Conservation (phyloP, 2,113 vertebrate species). For the Brachyistius frenatus region DNA sequence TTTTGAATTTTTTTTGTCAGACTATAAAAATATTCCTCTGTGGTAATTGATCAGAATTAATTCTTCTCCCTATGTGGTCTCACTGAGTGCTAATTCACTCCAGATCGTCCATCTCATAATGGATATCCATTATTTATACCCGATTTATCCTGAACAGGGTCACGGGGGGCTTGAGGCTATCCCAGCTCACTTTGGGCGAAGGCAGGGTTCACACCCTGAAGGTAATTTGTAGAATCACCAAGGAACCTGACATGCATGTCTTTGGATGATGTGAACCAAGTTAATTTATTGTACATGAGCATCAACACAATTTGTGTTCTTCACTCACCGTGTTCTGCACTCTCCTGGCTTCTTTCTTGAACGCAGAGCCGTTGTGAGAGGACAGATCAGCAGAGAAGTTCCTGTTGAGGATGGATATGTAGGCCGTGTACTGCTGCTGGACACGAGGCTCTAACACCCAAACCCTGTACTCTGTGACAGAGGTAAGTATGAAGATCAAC, state of each 20-base stretch:
- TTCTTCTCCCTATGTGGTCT: too few relatives aligned
- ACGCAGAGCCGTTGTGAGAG: slow-evolving; percentile 61
- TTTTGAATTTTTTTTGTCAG: too few relatives aligned
- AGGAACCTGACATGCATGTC: not conserved
- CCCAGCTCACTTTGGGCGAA: too few relatives aligned
- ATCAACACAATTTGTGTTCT: not conserved
- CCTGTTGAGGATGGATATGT: slow-evolving; percentile 76
- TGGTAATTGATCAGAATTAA: too few relatives aligned
- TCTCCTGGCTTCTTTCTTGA: slow-evolving; percentile 69
- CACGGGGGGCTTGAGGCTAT: too few relatives aligned
- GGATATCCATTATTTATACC: too few relatives aligned
- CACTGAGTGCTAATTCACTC: too few relatives aligned
- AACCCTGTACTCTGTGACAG: slow-evolving; percentile 76
- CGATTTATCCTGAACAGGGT: too few relatives aligned
- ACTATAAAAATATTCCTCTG: too few relatives aligned
- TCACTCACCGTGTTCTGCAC: slow-evolving; percentile 75
- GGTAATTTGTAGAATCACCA: not conserved
- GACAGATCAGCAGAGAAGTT: slow-evolving; percentile 76
- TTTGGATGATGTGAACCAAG: not conserved
- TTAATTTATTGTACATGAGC: not conserved
- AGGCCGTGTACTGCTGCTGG: slow-evolving; percentile 75
- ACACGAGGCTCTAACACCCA: slow-evolving; percentile 76
- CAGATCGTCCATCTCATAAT: too few relatives aligned
- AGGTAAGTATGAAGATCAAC: not conserved
- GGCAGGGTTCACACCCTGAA: too few relatives aligned